phyloP scores from a whole-genome alignment of 2,113 vertebrate genomes.

The Tachysurus vachellii region DNA sequence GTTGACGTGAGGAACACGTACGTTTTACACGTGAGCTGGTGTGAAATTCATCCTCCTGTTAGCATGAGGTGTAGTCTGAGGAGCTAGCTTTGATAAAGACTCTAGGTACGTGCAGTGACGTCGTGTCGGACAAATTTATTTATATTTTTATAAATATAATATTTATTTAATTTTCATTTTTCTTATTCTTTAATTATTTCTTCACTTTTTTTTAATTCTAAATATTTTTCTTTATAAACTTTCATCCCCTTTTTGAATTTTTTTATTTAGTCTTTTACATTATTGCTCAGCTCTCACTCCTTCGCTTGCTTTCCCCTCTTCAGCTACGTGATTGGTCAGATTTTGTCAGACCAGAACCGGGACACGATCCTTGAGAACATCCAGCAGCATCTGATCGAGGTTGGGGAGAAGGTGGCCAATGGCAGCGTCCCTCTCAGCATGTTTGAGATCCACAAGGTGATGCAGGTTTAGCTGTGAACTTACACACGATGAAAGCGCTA shows the following conservation, averaged over 20 bases:
- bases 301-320: slow-evolving; percentile 18
- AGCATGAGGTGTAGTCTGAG: background rate
- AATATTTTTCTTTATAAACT: too few relatives aligned
- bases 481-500: background rate
- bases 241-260: background rate
- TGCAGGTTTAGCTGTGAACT: background rate
- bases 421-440: slow-evolving; percentile 79
- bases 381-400: slow-evolving; percentile 88
- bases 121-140: too few relatives aligned
- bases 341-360: slow-evolving; percentile 92
- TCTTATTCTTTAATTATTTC: too few relatives aligned
- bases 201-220: background rate
- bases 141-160: too few relatives aligned
- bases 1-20: background rate
- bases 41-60: background rate
- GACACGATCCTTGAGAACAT: slow-evolving; percentile 96
- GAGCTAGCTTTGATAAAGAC: too few relatives aligned
- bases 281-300: slow-evolving; percentile 17
- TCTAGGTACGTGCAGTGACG: background rate
- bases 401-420: slow-evolving; percentile 86
- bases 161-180: too few relatives aligned
- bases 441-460: slow-evolving; percentile 97
- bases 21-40: background rate
- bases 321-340: slow-evolving; percentile 94
- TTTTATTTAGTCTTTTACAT: background rate